Evolutionary conservation across 2,797 vertebrate species (phyloP).

Genomic region (Lerista edwardsae): DNA sequence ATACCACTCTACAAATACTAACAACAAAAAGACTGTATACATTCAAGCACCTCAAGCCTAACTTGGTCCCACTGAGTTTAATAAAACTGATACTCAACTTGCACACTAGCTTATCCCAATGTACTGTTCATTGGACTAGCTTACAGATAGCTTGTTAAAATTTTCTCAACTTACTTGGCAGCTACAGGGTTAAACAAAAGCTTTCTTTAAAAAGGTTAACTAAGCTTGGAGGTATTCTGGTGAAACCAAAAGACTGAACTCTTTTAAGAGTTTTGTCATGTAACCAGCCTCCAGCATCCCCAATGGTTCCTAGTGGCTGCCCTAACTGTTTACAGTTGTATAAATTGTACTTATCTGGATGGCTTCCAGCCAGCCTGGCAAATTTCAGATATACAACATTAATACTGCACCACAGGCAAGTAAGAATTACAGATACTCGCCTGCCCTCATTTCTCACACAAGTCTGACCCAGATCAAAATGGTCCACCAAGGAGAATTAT

Average conservation of each 20-base stretch:
- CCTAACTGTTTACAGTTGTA: conserved; percentile 6
- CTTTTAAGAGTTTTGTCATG: neutral
- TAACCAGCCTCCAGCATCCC: neutral
- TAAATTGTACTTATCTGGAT: neutral
- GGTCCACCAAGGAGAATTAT: conserved; percentile 69
- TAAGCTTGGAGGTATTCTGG: conserved; percentile 33
- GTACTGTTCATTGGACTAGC: conserved; percentile 1
- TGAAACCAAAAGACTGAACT: conserved; percentile 31
- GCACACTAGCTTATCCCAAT: conserved; percentile 8
- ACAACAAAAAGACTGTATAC: neutral
- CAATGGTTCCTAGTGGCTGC: neutral
- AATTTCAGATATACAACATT: conserved; percentile 31
- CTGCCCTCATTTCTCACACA: conserved; percentile 61
- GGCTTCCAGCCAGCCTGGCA: conserved; percentile 31
- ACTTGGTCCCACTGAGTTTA: neutral
- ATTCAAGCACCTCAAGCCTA: neutral
- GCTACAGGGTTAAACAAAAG: conserved; percentile 32
- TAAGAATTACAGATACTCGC: conserved; percentile 37
- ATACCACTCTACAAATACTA: neutral
- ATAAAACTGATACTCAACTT: neutral
- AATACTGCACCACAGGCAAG: conserved; percentile 41
- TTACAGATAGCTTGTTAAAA: neutral
- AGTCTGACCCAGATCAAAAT: conserved; percentile 65
- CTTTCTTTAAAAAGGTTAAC: conserved; percentile 30
- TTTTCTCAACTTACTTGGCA: neutral